Evolutionary conservation across 2,888 invertebrate genomes (phyloP).

Genomic region (Eristalinus aeneus): DNA sequence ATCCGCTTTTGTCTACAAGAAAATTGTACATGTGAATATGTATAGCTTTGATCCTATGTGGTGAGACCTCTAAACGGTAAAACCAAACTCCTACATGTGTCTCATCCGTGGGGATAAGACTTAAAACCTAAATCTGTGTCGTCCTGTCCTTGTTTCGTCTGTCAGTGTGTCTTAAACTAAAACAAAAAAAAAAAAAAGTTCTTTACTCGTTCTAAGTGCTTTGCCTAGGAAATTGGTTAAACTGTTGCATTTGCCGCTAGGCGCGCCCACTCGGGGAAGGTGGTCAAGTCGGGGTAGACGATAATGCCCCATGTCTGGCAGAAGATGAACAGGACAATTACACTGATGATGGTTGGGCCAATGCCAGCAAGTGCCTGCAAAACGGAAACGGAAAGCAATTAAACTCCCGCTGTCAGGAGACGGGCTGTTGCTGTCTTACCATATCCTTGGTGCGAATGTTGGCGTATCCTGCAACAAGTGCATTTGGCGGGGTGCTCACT

Average conservation of each 20-base stretch:
- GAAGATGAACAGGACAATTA: slow-evolving; percentile 86
- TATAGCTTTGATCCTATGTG: background rate
- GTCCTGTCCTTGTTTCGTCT: background rate
- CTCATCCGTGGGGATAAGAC: background rate
- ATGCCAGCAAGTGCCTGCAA: slow-evolving; percentile 87
- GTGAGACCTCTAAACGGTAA: background rate
- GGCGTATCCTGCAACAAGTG: slow-evolving; percentile 93
- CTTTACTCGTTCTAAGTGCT: background rate
- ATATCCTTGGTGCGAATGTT: slow-evolving; percentile 90
- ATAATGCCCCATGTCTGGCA: slow-evolving; percentile 89
- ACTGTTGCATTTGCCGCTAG: slow-evolving; percentile 75
- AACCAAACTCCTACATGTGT: background rate
- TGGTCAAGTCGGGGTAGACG: slow-evolving; percentile 84
- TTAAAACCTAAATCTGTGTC: slow-evolving; percentile 15
- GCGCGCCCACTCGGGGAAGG: slow-evolving; percentile 87
- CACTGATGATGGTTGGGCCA: slow-evolving; percentile 89
- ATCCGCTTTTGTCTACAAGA: background rate
- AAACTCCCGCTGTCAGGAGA: background rate
- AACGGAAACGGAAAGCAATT: slow-evolving; percentile 56
- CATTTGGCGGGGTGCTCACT: slow-evolving; percentile 97
- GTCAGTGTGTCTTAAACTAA: slow-evolving; percentile 9
- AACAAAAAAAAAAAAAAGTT: background rate
- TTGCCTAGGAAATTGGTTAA: slow-evolving; percentile 23
- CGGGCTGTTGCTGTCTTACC: slow-evolving; percentile 80
- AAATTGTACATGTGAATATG: background rate